Base-by-base conservation (phyloP, 2,797 vertebrate species). In the Apogon hyalosoma region DNA sequence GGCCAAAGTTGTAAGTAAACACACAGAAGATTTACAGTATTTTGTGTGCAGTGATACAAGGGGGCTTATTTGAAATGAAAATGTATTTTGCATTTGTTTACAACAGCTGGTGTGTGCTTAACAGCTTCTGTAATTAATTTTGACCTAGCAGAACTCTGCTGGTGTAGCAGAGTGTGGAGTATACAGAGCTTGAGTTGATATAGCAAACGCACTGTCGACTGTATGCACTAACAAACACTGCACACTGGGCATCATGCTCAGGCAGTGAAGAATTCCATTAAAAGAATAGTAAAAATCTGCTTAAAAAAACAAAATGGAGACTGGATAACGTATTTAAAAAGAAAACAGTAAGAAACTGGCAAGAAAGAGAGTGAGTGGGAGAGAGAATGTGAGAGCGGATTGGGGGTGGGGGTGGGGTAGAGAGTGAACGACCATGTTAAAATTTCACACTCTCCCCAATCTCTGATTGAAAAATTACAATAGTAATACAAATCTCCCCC, bases 111-210 rank as follows among this genome's bases (percentile, higher is more conserved):
- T 92, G 86, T 90, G 83, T 89, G 84, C 90, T 91, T 87, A 92
- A 87, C 88, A 90, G 83, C 86, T 88, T 87, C 77, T 75, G 85
- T 92, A 92, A 93, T 95, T 93, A 90, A 92, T 90, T 93, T 89
- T 89, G 90, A 92, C 92, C 92, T 71, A 87, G 87, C 69, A 73
- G 69, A 93, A 90, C 75, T 86, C 83, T 63, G 63, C 71, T 82
- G 72, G 70, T 82, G 84, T 55, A 82, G 77, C 77, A 49, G 67
- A 71, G 79, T 79, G 56, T 63, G 52, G 28, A 74, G 71, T 82
- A 69, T 77, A 79, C 73, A 3, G 55, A 64, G 70, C 75, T 71
- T 1, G 60, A 74, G 84, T 83, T 88, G 83, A 71, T 86, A 73
- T 21, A 57, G 74, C 45, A 47, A 86, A 79, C 64, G 60, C 59